These are phyloP conservation scores for Eupithecia pulchellata DNA, from an alignment of 2,888 invertebrate species.

Conservation along the genomic window DNA sequence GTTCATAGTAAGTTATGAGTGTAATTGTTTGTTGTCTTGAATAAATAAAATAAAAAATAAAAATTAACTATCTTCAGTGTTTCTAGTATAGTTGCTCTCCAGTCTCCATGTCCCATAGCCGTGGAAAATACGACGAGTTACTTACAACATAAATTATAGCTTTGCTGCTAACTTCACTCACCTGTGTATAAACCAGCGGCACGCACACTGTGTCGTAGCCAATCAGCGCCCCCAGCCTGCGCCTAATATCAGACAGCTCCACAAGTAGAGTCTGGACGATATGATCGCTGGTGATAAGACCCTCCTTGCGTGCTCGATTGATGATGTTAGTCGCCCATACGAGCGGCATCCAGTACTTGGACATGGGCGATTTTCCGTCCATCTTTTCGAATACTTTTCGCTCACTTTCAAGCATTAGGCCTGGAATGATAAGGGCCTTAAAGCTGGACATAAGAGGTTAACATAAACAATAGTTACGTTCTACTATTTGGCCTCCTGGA, in stretches of 20 bases:
- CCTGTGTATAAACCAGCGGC: slow-evolving; percentile 96
- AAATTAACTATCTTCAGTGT: too few species aligned
- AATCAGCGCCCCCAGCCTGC: slow-evolving; percentile 92
- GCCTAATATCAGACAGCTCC: slow-evolving; percentile 95
- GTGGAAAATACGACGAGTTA: too few species aligned
- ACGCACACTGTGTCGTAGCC: slow-evolving; percentile 97
- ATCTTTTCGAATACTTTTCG: slow-evolving; percentile 95
- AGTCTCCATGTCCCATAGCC: too few species aligned
- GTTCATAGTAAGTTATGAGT: too few species aligned
- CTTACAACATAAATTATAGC: too few species aligned
- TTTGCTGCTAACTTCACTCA: slow-evolving; percentile 53
- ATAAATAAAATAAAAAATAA: too few species aligned
- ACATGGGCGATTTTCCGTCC: slow-evolving; percentile 95
- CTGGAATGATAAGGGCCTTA: slow-evolving; percentile 73
- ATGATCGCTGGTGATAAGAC: slow-evolving; percentile 94
- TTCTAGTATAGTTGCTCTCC: too few species aligned
- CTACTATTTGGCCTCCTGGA: too few species aligned
- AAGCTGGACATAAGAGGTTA: neutral
- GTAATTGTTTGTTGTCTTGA: too few species aligned
- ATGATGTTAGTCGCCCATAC: slow-evolving; percentile 97
- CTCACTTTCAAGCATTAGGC: slow-evolving; percentile 96
- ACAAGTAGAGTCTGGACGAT: slow-evolving; percentile 96
- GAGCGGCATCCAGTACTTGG: slow-evolving; percentile 95
- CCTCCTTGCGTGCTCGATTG: slow-evolving; percentile 93
- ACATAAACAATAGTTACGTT: neutral